Percentiles rank a stretch among this genome's conserved stretches.
Evolutionary conservation across 2,888 invertebrate species (phyloP).

Genomic region (Altica lythri): DNA sequence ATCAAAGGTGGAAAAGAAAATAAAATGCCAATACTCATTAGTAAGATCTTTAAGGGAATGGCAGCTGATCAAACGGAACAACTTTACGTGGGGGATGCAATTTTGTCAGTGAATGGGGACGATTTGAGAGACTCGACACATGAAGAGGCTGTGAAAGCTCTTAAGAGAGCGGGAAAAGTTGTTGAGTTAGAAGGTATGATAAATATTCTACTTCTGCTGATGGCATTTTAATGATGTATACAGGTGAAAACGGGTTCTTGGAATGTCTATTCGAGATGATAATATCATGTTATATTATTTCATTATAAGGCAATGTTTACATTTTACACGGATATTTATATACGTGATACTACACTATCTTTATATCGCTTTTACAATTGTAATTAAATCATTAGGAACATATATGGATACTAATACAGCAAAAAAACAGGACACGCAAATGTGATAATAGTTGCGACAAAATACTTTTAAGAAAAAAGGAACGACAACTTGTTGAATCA

Average conservation of each 20-base stretch:
- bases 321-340: no score
- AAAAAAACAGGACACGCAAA: no score
- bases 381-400: no score
- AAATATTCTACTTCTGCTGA: slow-evolving; percentile 3
- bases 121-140: slow-evolving; percentile 96
- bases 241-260: slow-evolving; percentile 3
- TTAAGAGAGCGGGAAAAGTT: slow-evolving; percentile 96
- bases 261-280: slow-evolving; percentile 2
- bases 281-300: neutral
- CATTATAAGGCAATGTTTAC: neutral
- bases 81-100: slow-evolving; percentile 98
- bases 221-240: slow-evolving; percentile 5
- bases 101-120: slow-evolving; percentile 95
- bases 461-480: no score
- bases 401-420: no score
- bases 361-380: no score
- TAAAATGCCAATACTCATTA: slow-evolving; percentile 98
- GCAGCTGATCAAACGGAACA: slow-evolving; percentile 98
- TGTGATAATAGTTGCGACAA: no score
- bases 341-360: no score
- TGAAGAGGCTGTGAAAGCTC: slow-evolving; percentile 96
- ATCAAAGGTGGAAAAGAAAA: slow-evolving; percentile 99
- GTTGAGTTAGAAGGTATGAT: slow-evolving; percentile 94
- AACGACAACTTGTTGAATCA: no score
- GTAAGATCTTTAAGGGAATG: slow-evolving; percentile 98